A percentile compares a stretch with the other conserved stretches of the same genome.
These are phyloP conservation scores for Tetheella fluctuosa DNA, from an alignment of 2,888 invertebrate genomes.

Conservation along the genomic window DNA sequence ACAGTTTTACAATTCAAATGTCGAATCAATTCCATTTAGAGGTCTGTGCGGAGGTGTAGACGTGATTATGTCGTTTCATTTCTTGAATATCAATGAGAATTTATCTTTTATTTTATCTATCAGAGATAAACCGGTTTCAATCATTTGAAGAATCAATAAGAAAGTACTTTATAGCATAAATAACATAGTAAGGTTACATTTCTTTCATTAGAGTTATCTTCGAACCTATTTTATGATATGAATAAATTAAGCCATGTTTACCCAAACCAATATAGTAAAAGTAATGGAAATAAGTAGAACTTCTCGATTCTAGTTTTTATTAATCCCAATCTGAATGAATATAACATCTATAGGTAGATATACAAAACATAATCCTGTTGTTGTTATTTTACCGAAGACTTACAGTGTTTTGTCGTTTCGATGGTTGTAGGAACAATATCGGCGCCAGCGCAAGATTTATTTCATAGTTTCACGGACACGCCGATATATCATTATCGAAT, in stretches of 20 bases:
- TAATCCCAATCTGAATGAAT: no score
- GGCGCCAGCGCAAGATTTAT: not conserved
- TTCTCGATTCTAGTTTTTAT: no score
- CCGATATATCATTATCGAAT: no score
- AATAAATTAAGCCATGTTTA: no score
- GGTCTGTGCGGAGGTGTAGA: conserved; percentile 32
- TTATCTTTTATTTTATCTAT: conserved; percentile 16
- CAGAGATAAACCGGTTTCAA: not conserved
- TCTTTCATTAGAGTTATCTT: conserved; percentile 1
- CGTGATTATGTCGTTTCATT: conserved; percentile 33
- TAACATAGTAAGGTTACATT: not conserved
- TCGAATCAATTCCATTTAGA: conserved; percentile 37
- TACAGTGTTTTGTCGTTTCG: no score
- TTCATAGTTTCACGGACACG: not conserved
- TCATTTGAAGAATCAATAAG: not conserved
- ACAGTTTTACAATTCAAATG: conserved; percentile 56
- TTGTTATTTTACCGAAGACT: no score
- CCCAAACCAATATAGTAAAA: no score
- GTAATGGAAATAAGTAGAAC: no score
- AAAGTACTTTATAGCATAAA: not conserved
- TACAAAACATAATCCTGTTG: no score
- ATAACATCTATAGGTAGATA: no score
- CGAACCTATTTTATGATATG: no score
- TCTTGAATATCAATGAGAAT: conserved; percentile 26
- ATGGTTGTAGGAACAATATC: not conserved